Percentiles rank a stretch among this genome's conserved stretches.
Evolutionary conservation across 1,140 invertebrate genomes (phyloP).

Genomic region (Drosophila quadrilineata): DNA sequence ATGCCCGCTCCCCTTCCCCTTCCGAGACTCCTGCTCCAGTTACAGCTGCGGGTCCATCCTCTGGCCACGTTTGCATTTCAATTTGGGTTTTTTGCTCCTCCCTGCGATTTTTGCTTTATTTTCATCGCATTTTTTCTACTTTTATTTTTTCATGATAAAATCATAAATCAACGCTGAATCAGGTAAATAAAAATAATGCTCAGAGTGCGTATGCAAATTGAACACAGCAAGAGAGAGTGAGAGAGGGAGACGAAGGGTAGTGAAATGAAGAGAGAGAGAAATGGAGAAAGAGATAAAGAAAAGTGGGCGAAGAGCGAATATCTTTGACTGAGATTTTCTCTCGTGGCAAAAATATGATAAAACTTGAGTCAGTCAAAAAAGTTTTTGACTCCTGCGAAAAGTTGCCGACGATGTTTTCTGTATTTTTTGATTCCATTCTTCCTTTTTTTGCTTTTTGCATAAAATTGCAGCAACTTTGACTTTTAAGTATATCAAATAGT

Average conservation of each 20-base stretch:
- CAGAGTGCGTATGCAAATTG: conserved; percentile 76
- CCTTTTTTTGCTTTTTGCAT: conserved; percentile 41
- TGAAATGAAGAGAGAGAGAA: too few species aligned
- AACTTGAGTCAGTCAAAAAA: conserved; percentile 66
- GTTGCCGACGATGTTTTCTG: conserved; percentile 21
- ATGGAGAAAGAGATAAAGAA: too few species aligned
- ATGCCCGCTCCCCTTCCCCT: conserved; percentile 11
- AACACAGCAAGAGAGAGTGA: conserved; percentile 51
- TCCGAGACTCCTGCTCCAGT: too few species aligned
- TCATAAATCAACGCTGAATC: conserved; percentile 78
- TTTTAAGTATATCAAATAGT: conserved; percentile 17
- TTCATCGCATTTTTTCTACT: background rate
- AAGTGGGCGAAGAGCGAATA: too few species aligned
- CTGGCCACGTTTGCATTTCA: conserved; percentile 72
- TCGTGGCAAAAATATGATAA: conserved; percentile 73
- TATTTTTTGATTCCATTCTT: background rate
- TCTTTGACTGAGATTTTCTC: conserved; percentile 59
- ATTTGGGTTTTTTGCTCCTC: conserved; percentile 56
- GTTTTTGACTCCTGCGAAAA: conserved; percentile 54
- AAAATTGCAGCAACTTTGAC: conserved; percentile 61
- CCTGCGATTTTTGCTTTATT: conserved; percentile 19
- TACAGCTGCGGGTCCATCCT: background rate
- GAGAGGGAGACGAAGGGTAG: conserved; percentile 35
- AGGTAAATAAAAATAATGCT: conserved; percentile 80
- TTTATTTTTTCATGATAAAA: conserved; percentile 52